These are phyloP conservation scores for Enteromius mattozi DNA, from an alignment of 2,797 vertebrate species.

Conservation along the genomic window DNA sequence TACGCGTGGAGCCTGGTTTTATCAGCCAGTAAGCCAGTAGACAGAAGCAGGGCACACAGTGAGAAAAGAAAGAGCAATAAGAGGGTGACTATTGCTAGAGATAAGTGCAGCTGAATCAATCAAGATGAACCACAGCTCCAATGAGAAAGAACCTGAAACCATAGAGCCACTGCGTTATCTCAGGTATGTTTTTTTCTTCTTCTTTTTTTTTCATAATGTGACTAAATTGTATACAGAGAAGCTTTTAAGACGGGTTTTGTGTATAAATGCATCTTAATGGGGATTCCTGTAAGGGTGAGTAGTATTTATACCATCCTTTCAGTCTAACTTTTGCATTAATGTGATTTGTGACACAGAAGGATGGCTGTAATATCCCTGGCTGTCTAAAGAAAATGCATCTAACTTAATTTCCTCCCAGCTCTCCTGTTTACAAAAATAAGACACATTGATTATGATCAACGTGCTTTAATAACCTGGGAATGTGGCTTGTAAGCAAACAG, in stretches of 20 bases:
- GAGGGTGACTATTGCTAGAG: conserved; percentile 32
- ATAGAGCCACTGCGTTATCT: conserved; percentile 81
- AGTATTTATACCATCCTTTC: background rate
- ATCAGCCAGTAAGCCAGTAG: conserved; percentile 69
- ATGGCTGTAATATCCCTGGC: background rate
- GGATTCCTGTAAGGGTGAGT: background rate
- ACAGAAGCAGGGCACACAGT: conserved; percentile 56
- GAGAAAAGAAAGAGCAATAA: conserved; percentile 50
- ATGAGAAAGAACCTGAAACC: conserved; percentile 77
- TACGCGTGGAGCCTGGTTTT: conserved; percentile 69
- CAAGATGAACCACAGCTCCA: conserved; percentile 84
- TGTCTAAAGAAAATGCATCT: background rate
- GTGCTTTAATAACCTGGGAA: conserved; percentile 6
- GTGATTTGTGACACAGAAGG: background rate
- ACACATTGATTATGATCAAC: background rate
- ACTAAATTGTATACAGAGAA: background rate
- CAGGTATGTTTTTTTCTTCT: conserved; percentile 70
- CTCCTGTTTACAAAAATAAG: conserved; percentile 11
- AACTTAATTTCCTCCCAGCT: conserved; percentile 14
- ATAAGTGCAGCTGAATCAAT: conserved; percentile 49
- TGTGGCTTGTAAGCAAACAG: conserved; percentile 6
- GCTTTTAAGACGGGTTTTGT: background rate
- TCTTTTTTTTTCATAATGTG: background rate
- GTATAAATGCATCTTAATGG: background rate
- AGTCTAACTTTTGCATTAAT: background rate